Conservation (phyloP, 2,888 invertebrate genomes). For the Nematopogon swammerdamellus region DNA sequence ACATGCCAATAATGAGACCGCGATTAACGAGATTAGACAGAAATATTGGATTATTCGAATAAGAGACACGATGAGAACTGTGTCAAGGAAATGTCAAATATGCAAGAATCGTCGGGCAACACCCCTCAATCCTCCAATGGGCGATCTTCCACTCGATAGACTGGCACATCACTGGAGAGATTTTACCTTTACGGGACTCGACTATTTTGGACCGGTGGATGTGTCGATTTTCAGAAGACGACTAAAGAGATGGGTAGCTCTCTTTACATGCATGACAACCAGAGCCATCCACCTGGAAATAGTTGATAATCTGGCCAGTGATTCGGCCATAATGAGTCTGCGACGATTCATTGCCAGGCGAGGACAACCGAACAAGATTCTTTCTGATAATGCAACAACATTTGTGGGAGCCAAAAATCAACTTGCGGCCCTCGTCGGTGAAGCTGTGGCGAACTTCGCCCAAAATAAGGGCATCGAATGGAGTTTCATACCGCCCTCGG, state of each 20-base stretch:
- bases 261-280: neutral
- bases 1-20: too few species aligned
- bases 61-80: too few species aligned
- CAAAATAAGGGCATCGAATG: slow-evolving; percentile 1
- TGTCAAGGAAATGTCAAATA: too few species aligned
- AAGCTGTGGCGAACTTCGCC: neutral
- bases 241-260: slow-evolving; percentile 2
- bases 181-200: slow-evolving; percentile 4
- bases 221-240: slow-evolving; percentile 1
- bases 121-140: too few species aligned
- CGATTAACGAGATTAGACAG: too few species aligned
- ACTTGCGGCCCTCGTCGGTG: neutral
- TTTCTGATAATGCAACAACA: slow-evolving; percentile 8
- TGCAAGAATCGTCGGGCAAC: too few species aligned
- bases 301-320: neutral
- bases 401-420: slow-evolving; percentile 5
- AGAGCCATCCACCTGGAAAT: slow-evolving; percentile 1
- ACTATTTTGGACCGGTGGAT: slow-evolving; percentile 6
- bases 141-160: neutral
- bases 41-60: too few species aligned
- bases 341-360: slow-evolving; percentile 6
- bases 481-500: slow-evolving; percentile 1
- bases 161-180: neutral
- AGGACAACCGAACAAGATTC: slow-evolving; percentile 6
- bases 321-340: neutral